These are phyloP conservation scores for Lepidothrix coronata DNA, from an alignment of 2,113 vertebrate species.

Conservation along the genomic window DNA sequence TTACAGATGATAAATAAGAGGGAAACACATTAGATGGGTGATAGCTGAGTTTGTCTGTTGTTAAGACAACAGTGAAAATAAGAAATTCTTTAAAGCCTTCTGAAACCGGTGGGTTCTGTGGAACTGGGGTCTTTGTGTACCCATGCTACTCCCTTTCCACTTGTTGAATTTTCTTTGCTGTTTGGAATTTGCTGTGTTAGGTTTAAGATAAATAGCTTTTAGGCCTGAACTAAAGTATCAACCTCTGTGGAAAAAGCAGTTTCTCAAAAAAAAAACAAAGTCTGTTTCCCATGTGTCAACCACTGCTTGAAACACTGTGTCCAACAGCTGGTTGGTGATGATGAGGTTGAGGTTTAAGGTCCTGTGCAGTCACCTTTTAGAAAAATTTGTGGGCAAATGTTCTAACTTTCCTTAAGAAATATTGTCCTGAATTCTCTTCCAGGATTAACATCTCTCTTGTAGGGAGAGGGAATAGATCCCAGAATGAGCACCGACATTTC, in stretches of 20 bases:
- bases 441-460: accelerated
- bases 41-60: not conserved
- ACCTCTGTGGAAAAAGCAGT: not conserved
- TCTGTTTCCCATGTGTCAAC: not conserved
- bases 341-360: not conserved
- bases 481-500: not conserved
- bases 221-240: not conserved
- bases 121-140: not conserved
- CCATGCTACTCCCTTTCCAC: not conserved
- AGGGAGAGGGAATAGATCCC: not conserved
- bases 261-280: not conserved
- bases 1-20: not conserved
- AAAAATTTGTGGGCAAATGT: not conserved
- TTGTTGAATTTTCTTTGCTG: not conserved
- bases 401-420: not conserved
- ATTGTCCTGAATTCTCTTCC: not conserved
- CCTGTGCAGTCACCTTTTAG: not conserved
- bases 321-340: not conserved
- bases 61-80: not conserved
- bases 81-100: not conserved
- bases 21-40: accelerated
- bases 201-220: not conserved
- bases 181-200: not conserved
- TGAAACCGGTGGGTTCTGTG: not conserved
- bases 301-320: not conserved